A percentile compares a stretch with the other conserved stretches of the same genome.
Evolutionary conservation across 2,888 invertebrate species (phyloP).

Genomic region (Nesidiocoris tenuis): DNA sequence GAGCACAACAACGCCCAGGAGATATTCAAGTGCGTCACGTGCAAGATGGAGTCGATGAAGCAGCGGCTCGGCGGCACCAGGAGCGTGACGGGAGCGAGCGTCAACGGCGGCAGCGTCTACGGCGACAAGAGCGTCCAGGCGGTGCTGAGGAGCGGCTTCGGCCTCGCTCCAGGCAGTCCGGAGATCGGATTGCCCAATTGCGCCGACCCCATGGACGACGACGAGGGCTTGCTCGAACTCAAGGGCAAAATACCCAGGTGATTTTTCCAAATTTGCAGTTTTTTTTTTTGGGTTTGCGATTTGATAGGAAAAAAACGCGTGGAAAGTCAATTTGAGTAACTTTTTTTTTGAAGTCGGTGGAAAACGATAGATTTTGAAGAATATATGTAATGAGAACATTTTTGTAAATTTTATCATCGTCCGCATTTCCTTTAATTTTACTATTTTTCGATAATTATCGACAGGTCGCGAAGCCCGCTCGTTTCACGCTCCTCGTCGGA

Average conservation of each 20-base stretch:
- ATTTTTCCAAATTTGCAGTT: no score
- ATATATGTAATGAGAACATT: no score
- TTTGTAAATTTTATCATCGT: no score
- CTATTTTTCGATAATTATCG: no score
- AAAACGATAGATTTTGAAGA: no score
- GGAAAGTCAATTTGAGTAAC: no score
- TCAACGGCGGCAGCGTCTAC: background rate
- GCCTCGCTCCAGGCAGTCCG: slow-evolving; percentile 3
- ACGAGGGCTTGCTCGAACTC: slow-evolving; percentile 16
- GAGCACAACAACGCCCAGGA: slow-evolving; percentile 81
- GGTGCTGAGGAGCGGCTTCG: no score
- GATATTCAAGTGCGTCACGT: slow-evolving; percentile 75
- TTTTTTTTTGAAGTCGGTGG: no score
- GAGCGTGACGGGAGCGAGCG: background rate
- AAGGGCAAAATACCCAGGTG: slow-evolving; percentile 18
- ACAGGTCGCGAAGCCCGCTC: slow-evolving; percentile 71
- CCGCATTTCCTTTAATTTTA: no score
- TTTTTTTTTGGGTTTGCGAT: no score
- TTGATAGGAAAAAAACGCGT: no score
- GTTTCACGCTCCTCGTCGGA: slow-evolving; percentile 65
- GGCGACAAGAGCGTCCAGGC: no score
- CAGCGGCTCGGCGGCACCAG: slow-evolving; percentile 66
- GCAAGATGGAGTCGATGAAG: slow-evolving; percentile 86
- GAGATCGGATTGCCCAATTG: slow-evolving; percentile 10
- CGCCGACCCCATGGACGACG: slow-evolving; percentile 17